Evolutionary conservation across 23 tunicate species (phyloP).

Genomic region (Trididemnum clinides): DNA sequence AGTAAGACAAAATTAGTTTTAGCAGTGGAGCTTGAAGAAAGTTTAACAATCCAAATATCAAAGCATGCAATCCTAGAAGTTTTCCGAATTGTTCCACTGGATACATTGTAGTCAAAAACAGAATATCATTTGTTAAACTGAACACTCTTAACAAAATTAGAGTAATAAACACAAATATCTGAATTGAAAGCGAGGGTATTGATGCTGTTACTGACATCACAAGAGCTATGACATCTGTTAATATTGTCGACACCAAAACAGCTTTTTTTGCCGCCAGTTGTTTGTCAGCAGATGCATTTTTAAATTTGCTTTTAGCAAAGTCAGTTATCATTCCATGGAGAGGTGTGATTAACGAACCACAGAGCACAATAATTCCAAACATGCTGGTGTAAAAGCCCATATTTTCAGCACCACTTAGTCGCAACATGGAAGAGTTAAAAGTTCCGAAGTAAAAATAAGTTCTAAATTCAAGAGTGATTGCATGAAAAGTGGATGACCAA

Average conservation of each 20-base stretch:
- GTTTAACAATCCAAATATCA: background rate
- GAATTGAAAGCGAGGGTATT: background rate
- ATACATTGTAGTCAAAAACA: background rate
- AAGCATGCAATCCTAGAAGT: background rate
- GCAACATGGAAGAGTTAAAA: background rate
- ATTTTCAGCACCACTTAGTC: background rate
- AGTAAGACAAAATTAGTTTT: background rate
- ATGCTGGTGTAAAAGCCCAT: background rate
- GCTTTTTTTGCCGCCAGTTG: background rate
- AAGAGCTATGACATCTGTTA: background rate
- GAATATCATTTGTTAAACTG: background rate
- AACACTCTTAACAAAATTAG: background rate
- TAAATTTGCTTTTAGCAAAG: background rate
- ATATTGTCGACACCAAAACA: background rate
- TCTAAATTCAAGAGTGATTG: background rate
- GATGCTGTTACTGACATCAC: background rate
- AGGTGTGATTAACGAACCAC: background rate
- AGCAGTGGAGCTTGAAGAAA: background rate
- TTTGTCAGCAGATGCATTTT: no score
- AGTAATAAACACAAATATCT: background rate
- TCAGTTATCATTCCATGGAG: background rate
- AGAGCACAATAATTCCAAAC: background rate
- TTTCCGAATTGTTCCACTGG: constrained; percentile 16
- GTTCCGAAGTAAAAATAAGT: constrained; percentile 8
- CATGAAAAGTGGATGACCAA: background rate